Base-by-base conservation (phyloP, 2,797 vertebrate genomes). In the Paedocypris micromegethes region DNA sequence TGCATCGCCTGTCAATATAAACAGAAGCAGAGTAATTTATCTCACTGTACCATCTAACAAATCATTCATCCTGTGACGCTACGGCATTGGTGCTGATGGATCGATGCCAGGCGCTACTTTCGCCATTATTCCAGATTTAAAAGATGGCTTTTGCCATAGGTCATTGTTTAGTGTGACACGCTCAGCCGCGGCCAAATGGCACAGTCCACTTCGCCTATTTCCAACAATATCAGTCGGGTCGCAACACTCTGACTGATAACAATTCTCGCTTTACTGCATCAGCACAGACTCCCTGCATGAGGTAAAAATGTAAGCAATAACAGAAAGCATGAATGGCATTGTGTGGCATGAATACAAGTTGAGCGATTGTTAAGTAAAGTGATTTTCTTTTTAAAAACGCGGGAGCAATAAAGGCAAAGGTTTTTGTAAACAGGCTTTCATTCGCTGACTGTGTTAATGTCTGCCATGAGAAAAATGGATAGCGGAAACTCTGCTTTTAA, bases 21-120 rank as follows among this genome's bases (percentile, higher is more conserved):
- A 68, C 63, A 51, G 62, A 41, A 69, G 66, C 64, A 61, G 58
- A 69, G 49, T 65, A 75, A 81, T 70, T 58, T 44, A 70, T 72
- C 77, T 84, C 72, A 37, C 53, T 48, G 9, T 80, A 76, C 68
- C 74, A 75, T 44, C 45, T 49, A 72, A 76, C 77, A 70, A 63
- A 41, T 50, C 61, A 75, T 72, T 78, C 77, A 79, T 55, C 63
- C 68, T 56, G 66, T 49, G 5, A 49, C 52, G 41, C 47, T 50
- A 8, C 66, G 50, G 61, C 39, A 67, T 61, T 53, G 50, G 5
- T 42, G 50, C 42, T 54, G 38, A 62, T 60, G 54, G 67, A 69
- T 69, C 51, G 55, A 55, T 3, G 3, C 5, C 41, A 53, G 46
- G 52, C 37, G 0, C 63, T 44, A 40, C 39, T 48, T 53, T 55